phyloP scores from a whole-genome alignment of 92 coral and sea anemone genomes.

The Bergia puertoricense region DNA sequence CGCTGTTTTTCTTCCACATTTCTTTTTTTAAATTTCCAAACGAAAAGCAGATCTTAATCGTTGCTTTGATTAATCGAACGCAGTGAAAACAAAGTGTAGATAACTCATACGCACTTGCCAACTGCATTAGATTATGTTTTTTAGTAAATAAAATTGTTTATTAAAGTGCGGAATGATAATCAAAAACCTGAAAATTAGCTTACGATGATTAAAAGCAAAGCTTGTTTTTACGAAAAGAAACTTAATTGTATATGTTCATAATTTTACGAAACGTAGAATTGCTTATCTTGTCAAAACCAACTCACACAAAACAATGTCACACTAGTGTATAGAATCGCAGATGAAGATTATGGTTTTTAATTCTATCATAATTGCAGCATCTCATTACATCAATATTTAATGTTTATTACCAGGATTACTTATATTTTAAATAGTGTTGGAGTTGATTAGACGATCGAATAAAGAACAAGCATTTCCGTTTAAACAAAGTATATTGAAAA shows the following conservation, averaged over 20 bases:
- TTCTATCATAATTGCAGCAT: constrained; percentile 1
- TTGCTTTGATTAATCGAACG: background rate
- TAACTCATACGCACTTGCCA: background rate
- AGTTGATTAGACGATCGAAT: background rate
- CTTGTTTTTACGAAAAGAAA: background rate
- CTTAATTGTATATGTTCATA: background rate
- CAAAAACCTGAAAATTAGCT: background rate
- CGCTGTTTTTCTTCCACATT: background rate
- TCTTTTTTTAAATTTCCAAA: background rate
- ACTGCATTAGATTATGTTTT: background rate
- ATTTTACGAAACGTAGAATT: background rate
- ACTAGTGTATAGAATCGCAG: background rate
- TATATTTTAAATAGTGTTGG: background rate
- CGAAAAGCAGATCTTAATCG: background rate
- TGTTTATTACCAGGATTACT: background rate
- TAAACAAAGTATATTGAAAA: constrained; percentile 2
- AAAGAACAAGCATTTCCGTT: constrained; percentile 17
- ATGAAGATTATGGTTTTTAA: background rate
- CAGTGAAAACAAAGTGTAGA: background rate
- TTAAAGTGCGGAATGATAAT: background rate
- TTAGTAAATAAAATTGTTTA: background rate
- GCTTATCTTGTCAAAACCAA: background rate
- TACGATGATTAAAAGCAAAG: background rate
- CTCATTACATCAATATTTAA: constrained; percentile 28
- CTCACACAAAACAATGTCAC: background rate